phyloP scores from a whole-genome alignment of 2,797 vertebrate species.

The Prunella strophiata region DNA sequence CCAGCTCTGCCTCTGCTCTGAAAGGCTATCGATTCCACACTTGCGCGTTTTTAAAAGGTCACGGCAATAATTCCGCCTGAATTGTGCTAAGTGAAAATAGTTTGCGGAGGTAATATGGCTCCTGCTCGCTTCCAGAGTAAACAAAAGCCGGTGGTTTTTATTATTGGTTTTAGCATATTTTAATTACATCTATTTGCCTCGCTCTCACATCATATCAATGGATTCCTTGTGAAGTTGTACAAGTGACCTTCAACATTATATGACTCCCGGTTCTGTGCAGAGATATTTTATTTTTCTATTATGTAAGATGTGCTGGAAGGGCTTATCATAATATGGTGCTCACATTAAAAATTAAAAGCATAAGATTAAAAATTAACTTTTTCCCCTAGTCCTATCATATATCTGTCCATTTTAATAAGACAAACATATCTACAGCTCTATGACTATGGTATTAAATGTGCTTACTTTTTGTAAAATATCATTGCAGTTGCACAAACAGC shows the following conservation, averaged over 20 bases:
- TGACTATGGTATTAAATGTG: constrained; percentile 14
- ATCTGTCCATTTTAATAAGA: constrained; percentile 55
- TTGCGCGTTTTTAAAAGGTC: constrained; percentile 82
- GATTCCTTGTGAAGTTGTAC: constrained; percentile 49
- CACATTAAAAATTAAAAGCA: constrained; percentile 51
- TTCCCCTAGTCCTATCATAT: background rate
- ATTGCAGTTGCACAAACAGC: constrained; percentile 13
- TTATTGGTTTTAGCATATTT: constrained; percentile 60
- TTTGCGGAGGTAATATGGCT: constrained; percentile 75
- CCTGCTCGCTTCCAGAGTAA: constrained; percentile 65
- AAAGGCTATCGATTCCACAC: constrained; percentile 76
- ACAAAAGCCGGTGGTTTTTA: constrained; percentile 58
- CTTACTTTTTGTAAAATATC: constrained; percentile 55
- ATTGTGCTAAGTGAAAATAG: constrained; percentile 80
- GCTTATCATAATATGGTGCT: background rate
- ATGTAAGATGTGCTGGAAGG: background rate
- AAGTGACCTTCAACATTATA: constrained; percentile 18
- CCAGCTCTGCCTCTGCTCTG: constrained; percentile 64
- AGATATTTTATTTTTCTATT: constrained; percentile 38
- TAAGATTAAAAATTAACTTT: constrained; percentile 40
- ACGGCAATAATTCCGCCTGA: constrained; percentile 79
- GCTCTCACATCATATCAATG: background rate
- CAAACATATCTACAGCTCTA: constrained; percentile 5
- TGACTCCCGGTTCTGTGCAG: background rate
- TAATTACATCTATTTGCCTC: constrained; percentile 59